These are phyloP conservation scores for Oegoconia quadripuncta DNA, from an alignment of 2,888 invertebrate species.

Conservation along the genomic window DNA sequence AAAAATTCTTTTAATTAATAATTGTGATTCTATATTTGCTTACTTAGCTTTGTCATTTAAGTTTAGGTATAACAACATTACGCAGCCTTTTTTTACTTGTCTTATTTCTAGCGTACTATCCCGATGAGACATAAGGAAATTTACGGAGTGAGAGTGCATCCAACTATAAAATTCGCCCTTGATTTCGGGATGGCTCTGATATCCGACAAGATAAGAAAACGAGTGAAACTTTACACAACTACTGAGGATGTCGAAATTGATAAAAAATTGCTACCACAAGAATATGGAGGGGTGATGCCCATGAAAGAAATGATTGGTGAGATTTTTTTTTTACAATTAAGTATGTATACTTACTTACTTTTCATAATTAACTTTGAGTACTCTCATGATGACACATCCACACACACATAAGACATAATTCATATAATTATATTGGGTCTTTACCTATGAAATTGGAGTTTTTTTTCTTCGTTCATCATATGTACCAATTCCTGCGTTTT, in stretches of 20 bases:
- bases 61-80: too few relatives aligned
- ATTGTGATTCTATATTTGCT: too few relatives aligned
- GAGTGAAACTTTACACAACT: constrained; percentile 82
- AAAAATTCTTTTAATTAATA: too few relatives aligned
- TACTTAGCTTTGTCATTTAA: not conserved
- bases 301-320: constrained; percentile 91
- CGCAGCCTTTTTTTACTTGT: too few relatives aligned
- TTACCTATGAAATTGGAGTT: too few relatives aligned
- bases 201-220: constrained; percentile 86
- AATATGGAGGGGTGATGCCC: constrained; percentile 91
- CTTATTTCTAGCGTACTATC: constrained; percentile 80
- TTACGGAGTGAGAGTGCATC: constrained; percentile 86
- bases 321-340: constrained; percentile 16
- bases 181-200: constrained; percentile 88
- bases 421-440: too few relatives aligned
- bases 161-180: constrained; percentile 85
- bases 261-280: constrained; percentile 83
- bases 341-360: too few relatives aligned
- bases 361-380: too few relatives aligned
- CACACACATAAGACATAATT: too few relatives aligned
- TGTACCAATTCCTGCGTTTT: too few relatives aligned
- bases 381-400: too few relatives aligned
- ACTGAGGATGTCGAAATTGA: constrained; percentile 82
- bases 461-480: too few relatives aligned
- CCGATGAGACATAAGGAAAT: constrained; percentile 90